Evolutionary conservation across 2,113 vertebrate genomes (phyloP).

Genomic region (Salvelinus alpinus): DNA sequence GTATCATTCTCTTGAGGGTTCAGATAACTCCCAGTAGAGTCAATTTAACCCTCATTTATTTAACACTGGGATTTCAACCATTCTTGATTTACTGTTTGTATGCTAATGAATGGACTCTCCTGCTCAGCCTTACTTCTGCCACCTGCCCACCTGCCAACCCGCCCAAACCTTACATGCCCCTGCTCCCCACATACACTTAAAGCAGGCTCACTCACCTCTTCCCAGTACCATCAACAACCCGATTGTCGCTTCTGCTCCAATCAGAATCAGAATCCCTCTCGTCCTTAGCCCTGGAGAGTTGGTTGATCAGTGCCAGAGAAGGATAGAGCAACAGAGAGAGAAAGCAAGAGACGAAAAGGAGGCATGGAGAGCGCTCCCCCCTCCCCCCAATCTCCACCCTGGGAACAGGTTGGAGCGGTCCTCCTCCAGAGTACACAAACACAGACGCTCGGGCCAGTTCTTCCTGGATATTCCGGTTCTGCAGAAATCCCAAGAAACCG

Average conservation of each 20-base stretch:
- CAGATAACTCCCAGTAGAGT: too few relatives aligned
- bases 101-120: too few relatives aligned
- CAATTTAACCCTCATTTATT: too few relatives aligned
- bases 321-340: constrained; percentile 24
- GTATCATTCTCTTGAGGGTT: too few relatives aligned
- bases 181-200: too few relatives aligned
- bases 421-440: constrained; percentile 72
- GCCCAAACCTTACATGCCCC: too few relatives aligned
- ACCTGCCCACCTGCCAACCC: too few relatives aligned
- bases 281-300: not conserved
- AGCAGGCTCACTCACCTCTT: too few relatives aligned
- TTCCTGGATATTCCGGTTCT: constrained; percentile 78
- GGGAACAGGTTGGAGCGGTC: constrained; percentile 74
- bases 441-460: constrained; percentile 70
- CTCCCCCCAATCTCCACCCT: constrained; percentile 54
- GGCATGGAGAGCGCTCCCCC: constrained; percentile 42
- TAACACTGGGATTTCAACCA: too few relatives aligned
- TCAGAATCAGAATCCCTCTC: not conserved
- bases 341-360: constrained; percentile 36
- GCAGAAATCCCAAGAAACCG: constrained; percentile 75
- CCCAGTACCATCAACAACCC: too few relatives aligned
- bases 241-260: not conserved
- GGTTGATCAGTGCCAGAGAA: constrained; percentile 3
- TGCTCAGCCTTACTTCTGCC: too few relatives aligned
- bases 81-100: too few relatives aligned